Evolutionary conservation across 2,888 invertebrate species (phyloP), one percentile per base, ranked within the genome.

Genomic region (Rhingia campestris): DNA sequence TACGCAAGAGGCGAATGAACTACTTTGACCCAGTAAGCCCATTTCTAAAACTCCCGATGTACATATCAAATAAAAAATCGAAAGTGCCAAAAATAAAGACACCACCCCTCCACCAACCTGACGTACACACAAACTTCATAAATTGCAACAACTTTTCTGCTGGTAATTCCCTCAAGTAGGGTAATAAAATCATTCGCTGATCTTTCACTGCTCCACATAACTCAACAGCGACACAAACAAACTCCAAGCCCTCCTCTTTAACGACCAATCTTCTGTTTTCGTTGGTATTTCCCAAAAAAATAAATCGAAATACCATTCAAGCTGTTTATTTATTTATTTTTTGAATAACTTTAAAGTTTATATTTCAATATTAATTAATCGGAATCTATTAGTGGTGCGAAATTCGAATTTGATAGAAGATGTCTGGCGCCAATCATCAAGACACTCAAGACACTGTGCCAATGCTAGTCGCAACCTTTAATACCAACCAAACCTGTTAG

Each of bases 351-450:
- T 22, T 47, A 74, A 47, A 33, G 41, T 37, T 32, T 6, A 43
- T 49, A 39, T 64, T 47, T 56, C 54, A 56, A 56, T 64, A 66
- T 75, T 51, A 66, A 75, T 75, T 67, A 45, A 61, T 75, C 59
- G 59, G 4, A 43, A 67, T 59, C 37, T 47, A 61, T 51, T 61
- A 53, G 43, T 45, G 41, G 51, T 67, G 53, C 59, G 43, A 76
- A 66, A 66, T 66, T 47, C 35, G 30, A 51, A 12, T 70, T 49
- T 39, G 5, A 69, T 47, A n/a, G 53, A 43, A 69, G 67, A 67
- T 22, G 66, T 63, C 63, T 63, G 80, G 80, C 80, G 80, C 80
- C 80, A 63, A 41, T 61, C 41, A 69, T 56, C 14, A 43, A 56
- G 47, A 43, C 41, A 14, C 54, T n/a, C 22, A 22, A 22, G 22